phyloP scores from a whole-genome alignment of 1,140 invertebrate species.

The Procambarus clarkii region DNA sequence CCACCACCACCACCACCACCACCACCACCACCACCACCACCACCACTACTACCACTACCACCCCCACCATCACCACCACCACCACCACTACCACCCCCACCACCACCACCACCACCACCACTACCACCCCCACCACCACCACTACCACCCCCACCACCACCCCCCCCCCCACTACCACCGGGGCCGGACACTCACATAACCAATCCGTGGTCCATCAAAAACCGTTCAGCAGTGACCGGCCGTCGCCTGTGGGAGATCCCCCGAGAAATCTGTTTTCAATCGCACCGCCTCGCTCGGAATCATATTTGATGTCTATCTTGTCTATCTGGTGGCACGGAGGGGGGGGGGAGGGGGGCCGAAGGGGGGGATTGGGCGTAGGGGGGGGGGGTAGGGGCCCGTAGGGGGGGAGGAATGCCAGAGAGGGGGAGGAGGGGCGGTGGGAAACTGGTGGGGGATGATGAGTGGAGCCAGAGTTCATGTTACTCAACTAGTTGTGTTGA shows the following conservation, averaged over 20 bases:
- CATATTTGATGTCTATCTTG: conserved; percentile 68
- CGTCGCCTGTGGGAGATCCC: conserved; percentile 28
- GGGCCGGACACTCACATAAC: conserved; percentile 1
- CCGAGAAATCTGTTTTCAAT: conserved; percentile 69
- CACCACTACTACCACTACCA: too few relatives aligned
- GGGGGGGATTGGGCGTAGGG: background rate
- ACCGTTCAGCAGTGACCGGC: conserved; percentile 64
- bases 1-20: too few relatives aligned
- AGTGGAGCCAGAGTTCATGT: background rate
- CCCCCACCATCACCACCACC: background rate
- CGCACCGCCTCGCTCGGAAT: conserved; percentile 57
- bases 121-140: background rate
- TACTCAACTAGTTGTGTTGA: too few relatives aligned
- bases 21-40: too few relatives aligned
- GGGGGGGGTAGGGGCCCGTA: background rate
- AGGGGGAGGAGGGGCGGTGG: background rate
- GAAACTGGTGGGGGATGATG: background rate
- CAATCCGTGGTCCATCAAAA: conserved; percentile 61
- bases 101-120: background rate
- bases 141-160: background rate
- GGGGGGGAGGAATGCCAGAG: too few relatives aligned
- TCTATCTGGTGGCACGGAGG: conserved; percentile 9
- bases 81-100: background rate
- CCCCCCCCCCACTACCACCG: background rate
- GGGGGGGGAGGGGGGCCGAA: too few relatives aligned